Evolutionary conservation across 2,797 vertebrate species (phyloP), one percentile per base, ranked within the genome.

Genomic region (Megaceryle alcyon): DNA sequence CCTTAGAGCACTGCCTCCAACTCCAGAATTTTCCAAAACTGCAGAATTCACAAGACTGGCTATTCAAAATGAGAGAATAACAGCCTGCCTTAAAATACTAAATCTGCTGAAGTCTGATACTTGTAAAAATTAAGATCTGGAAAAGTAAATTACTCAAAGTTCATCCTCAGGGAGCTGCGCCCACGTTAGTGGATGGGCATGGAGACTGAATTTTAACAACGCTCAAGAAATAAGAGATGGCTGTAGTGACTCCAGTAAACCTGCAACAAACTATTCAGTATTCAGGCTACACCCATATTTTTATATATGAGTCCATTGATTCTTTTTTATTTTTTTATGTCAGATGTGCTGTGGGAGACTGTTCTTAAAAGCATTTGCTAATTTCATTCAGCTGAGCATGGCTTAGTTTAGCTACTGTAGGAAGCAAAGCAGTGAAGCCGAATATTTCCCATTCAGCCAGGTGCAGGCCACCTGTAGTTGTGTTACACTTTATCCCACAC

Each of bases 21-120:
- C 98, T 68, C 98, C 99, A 19, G 98, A 98, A 94, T 99, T 99
- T 97, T 98, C 98, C 84, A 98, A 98, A 97, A 97, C 98, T 9
- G 82, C 94, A 21, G 98, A 99, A 96, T 98, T 99, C 80, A 98
- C 98, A 8, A 98, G 97, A 77, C 95, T 99, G 71, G 66, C 95
- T 53, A 97, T 99, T 93, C 96, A 94, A 77, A 98, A 97, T 7
- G 98, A 98, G 95, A 98, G 98, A 96, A 91, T 98, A 72, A 84
- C 68, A 0, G 94, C 98, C 75, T 98, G 98, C 90, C 97, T 98
- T 92, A 97, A 98, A 53, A 95, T 98, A 77, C 59, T 99, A 78
- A 76, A 96, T 59, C 90, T 93, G 66, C 95, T 99, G 60, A 96
- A 94, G 81, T 14, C 53, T 69, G 73, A 64, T 48, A 19, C 33